A percentile compares a stretch with the other conserved stretches of the same genome.
Conservation (phyloP, 92 coral and sea anemone genomes). For the Scolanthus callimorphus region DNA sequence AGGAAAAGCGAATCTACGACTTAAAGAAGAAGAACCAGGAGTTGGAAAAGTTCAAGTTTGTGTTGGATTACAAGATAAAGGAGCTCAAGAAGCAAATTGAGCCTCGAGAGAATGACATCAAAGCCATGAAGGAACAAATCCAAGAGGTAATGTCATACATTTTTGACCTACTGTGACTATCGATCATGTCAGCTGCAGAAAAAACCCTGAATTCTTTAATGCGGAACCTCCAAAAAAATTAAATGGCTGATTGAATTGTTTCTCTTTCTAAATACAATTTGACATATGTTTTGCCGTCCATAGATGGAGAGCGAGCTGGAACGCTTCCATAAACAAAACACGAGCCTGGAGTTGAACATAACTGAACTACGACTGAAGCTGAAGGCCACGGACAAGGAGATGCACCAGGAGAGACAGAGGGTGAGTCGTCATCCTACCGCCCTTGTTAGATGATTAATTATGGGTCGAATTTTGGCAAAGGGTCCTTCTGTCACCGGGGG, state of each 20-base stretch:
- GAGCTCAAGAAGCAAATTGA: conserved; percentile 97
- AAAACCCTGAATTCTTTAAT: no score
- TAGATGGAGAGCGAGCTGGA: conserved; percentile 99
- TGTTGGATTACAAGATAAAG: conserved; percentile 96
- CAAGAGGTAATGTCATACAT: conserved; percentile 99
- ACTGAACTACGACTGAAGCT: conserved; percentile 91
- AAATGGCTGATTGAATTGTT: no score
- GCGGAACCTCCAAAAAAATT: no score
- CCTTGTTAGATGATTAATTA: no score
- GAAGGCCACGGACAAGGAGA: conserved; percentile 96
- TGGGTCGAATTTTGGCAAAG: no score
- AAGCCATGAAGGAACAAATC: conserved; percentile 98
- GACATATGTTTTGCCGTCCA: conserved; percentile 4
- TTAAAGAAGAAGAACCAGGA: conserved; percentile 97
- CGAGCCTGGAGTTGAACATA: conserved; percentile 89
- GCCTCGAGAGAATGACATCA: conserved; percentile 97
- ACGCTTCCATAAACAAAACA: conserved; percentile 98
- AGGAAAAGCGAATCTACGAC: conserved; percentile 99
- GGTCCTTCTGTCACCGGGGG: no score
- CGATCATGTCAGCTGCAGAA: no score
- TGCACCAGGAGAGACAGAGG: conserved; percentile 96
- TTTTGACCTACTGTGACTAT: no score
- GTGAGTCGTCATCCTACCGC: no score
- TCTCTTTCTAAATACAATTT: no score
- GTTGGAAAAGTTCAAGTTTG: conserved; percentile 98